Conservation (phyloP, 2,113 vertebrate genomes). For the Dasypus novemcinctus region DNA sequence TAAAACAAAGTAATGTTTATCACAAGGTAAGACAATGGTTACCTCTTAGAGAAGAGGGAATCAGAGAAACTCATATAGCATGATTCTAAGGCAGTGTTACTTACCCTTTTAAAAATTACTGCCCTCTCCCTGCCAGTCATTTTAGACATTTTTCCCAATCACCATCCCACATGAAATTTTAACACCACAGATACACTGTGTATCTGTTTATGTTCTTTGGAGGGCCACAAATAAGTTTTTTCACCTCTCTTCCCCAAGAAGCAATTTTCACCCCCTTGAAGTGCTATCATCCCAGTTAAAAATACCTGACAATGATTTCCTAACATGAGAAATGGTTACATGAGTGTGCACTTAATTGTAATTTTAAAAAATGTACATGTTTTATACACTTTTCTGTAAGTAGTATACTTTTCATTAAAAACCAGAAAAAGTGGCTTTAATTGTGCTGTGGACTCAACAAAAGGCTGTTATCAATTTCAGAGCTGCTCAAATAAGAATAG, state of each 20-base stretch:
- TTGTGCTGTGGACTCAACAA: neutral
- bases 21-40: neutral
- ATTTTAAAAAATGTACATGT: neutral
- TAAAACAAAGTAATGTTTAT: neutral
- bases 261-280: neutral
- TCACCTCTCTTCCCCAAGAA: neutral
- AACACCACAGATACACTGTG: neutral
- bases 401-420: neutral
- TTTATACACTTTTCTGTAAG: neutral
- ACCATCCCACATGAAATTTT: neutral
- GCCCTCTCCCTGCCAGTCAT: neutral
- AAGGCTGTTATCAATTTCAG: neutral
- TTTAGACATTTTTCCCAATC: neutral
- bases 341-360: neutral
- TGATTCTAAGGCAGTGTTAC: neutral
- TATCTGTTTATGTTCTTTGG: neutral
- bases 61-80: neutral
- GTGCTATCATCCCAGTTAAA: neutral
- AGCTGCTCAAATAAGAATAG: constrained; percentile 11
- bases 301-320: neutral
- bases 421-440: constrained; percentile 32
- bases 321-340: neutral
- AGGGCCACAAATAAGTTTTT: neutral
- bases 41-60: neutral
- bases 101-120: neutral